Percentiles rank a stretch among this genome's conserved stretches.
These are phyloP conservation scores for Nesogale talazaci DNA, from an alignment of 2,113 vertebrate genomes.

Conservation along the genomic window DNA sequence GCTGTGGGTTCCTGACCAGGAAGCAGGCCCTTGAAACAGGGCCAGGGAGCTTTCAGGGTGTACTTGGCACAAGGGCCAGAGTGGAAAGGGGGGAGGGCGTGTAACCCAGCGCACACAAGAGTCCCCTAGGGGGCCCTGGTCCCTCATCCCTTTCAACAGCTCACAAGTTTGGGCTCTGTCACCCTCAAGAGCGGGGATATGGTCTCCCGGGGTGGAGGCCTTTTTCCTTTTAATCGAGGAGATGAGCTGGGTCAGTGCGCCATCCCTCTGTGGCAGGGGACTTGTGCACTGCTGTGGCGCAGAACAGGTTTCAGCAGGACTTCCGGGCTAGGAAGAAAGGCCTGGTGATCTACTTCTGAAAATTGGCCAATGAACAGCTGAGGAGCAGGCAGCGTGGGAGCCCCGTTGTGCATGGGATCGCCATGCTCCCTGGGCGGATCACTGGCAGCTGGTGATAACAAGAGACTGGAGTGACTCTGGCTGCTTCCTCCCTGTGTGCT, in stretches of 20 bases:
- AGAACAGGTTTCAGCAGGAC: background rate
- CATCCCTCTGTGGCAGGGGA: background rate
- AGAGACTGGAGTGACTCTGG: too few relatives aligned
- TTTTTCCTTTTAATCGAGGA: too few relatives aligned
- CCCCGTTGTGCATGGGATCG: background rate
- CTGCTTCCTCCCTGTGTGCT: background rate
- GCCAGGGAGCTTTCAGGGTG: background rate
- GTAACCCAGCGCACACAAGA: background rate
- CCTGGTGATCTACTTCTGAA: background rate
- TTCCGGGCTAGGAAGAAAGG: background rate
- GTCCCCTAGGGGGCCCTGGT: background rate
- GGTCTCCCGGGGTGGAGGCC: too few relatives aligned
- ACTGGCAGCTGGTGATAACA: too few relatives aligned
- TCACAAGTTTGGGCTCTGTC: background rate
- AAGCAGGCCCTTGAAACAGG: too few relatives aligned
- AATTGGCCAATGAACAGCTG: background rate
- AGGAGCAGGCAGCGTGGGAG: background rate
- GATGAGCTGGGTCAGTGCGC: background rate
- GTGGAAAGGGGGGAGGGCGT: rapidly evolving
- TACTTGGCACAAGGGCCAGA: background rate
- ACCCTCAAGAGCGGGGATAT: background rate
- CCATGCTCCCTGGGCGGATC: background rate
- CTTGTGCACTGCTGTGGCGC: background rate
- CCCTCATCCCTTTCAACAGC: background rate
- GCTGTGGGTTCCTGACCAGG: rapidly evolving